Conservation (phyloP, 2,113 vertebrate species). For the Pangasianodon gigas region DNA sequence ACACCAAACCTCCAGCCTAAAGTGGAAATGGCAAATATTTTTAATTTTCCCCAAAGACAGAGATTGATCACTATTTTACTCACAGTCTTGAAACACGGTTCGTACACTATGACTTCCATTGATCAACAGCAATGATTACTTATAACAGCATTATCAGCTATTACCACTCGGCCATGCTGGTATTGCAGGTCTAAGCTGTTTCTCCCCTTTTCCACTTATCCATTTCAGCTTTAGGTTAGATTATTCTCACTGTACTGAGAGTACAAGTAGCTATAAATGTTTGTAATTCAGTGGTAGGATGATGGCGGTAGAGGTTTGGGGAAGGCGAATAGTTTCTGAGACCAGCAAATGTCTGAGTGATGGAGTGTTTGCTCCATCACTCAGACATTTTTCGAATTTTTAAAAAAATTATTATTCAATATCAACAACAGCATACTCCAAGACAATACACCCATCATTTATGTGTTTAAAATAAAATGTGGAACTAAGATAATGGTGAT, state of each 20-base stretch:
- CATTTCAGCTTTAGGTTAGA: not conserved
- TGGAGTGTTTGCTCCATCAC: too few species aligned
- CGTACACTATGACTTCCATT: not conserved
- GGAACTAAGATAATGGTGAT: not conserved
- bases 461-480: not conserved
- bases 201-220: not conserved
- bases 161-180: not conserved
- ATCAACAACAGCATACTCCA: not conserved
- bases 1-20: not conserved
- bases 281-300: not conserved
- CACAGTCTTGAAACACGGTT: not conserved
- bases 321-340: not conserved
- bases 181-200: constrained; percentile 6
- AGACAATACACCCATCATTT: not conserved
- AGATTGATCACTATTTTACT: not conserved
- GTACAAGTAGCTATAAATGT: not conserved
- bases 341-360: not conserved
- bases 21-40: not conserved
- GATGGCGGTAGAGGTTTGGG: not conserved
- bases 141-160: constrained; percentile 8
- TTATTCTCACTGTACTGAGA: not conserved
- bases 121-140: not conserved
- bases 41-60: not conserved
- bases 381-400: too few species aligned
- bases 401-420: not conserved